A percentile compares a stretch with the other conserved stretches of the same genome.
Conservation (phyloP, 2,888 invertebrate genomes). For the Empis stercorea region DNA sequence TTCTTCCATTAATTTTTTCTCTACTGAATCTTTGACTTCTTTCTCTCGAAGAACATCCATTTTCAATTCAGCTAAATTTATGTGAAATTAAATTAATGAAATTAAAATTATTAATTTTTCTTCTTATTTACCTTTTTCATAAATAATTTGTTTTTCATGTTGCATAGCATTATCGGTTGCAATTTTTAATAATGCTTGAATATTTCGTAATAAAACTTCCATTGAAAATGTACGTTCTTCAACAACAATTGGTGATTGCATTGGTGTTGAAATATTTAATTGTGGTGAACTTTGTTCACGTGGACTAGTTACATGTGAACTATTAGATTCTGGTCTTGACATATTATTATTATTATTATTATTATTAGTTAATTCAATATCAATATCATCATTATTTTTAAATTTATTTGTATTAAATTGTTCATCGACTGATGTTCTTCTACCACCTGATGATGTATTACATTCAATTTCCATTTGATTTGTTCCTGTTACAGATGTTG, state of each 20-base stretch:
- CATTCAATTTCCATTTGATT: too few relatives aligned
- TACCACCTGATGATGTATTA: too few relatives aligned
- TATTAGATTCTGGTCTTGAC: not conserved
- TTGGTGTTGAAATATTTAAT: not conserved
- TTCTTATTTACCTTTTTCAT: not conserved
- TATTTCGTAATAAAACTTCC: not conserved
- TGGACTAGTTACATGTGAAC: not conserved
- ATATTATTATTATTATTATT: not conserved
- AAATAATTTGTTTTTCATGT: not conserved
- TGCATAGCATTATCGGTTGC: not conserved
- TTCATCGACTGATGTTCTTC: not conserved
- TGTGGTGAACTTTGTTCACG: not conserved
- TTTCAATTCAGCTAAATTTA: not conserved
- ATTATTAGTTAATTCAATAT: not conserved
- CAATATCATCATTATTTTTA: not conserved
- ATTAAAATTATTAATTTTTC: too few relatives aligned
- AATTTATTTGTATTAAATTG: not conserved
- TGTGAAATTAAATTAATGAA: too few relatives aligned
- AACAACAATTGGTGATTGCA: not conserved
- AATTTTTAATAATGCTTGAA: slow-evolving; percentile 1
- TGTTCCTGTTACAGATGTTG: not conserved
- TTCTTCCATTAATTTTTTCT: not conserved
- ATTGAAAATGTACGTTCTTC: not conserved
- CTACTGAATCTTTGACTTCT: not conserved
- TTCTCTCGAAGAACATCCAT: not conserved